Conservation (phyloP, 2,113 vertebrate genomes). For the Vidua chalybeata region DNA sequence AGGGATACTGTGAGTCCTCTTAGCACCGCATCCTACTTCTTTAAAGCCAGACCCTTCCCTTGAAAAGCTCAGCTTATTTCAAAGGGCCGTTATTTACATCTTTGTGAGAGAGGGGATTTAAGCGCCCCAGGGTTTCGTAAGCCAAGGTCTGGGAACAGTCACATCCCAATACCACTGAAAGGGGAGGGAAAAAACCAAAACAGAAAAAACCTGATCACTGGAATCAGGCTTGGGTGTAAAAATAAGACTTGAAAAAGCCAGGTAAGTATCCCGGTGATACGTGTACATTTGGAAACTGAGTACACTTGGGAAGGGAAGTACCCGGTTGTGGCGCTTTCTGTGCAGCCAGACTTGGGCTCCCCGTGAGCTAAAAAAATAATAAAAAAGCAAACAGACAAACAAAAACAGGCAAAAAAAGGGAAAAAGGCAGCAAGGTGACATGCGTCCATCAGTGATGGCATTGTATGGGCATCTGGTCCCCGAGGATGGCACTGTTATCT, state of each 20-base stretch:
- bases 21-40: neutral
- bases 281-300: neutral
- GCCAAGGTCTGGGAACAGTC: neutral
- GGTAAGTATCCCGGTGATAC: neutral
- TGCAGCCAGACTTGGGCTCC: neutral
- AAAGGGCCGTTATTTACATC: neutral
- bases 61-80: neutral
- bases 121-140: neutral
- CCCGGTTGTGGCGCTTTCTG: neutral
- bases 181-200: accelerated
- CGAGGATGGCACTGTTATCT: accelerated
- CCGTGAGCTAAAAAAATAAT: neutral
- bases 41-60: neutral
- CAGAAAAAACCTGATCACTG: neutral
- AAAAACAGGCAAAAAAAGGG: neutral
- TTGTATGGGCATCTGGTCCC: neutral
- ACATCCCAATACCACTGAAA: neutral
- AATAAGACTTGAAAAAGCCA: neutral
- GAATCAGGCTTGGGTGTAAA: neutral
- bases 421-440: neutral
- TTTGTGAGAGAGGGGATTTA: neutral
- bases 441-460: accelerated
- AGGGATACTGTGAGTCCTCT: neutral
- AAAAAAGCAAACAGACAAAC: neutral
- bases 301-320: neutral